Conservation (phyloP, 2,888 invertebrate genomes). For the Phaonia tiefii region DNA sequence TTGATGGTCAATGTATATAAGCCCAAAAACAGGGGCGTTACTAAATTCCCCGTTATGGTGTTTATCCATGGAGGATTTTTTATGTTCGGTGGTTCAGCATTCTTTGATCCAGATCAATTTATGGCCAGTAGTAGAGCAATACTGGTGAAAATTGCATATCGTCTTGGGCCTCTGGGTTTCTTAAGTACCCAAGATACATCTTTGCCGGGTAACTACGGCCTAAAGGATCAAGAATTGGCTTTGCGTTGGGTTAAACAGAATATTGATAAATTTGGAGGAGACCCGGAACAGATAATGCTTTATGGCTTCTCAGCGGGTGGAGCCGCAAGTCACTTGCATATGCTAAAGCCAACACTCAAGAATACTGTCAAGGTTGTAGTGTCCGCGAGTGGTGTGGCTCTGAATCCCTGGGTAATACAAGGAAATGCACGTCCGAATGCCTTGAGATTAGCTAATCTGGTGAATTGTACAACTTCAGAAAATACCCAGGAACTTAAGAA, state of each 20-base stretch:
- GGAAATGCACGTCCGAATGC: slow-evolving; percentile 83
- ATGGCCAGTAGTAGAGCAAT: slow-evolving; percentile 84
- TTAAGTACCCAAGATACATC: slow-evolving; percentile 87
- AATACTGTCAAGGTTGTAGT: slow-evolving; percentile 66
- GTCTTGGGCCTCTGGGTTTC: slow-evolving; percentile 88
- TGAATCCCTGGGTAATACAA: slow-evolving; percentile 84
- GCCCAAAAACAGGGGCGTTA: not conserved
- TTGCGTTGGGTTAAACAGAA: slow-evolving; percentile 87
- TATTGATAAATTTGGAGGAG: slow-evolving; percentile 87
- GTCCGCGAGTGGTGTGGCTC: slow-evolving; percentile 86
- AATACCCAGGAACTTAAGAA: slow-evolving; percentile 83
- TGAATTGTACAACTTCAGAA: slow-evolving; percentile 84
- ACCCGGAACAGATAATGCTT: slow-evolving; percentile 86
- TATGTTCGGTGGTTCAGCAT: slow-evolving; percentile 83
- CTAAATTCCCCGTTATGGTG: slow-evolving; percentile 83
- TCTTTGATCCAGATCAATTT: slow-evolving; percentile 82
- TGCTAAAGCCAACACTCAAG: slow-evolving; percentile 82
- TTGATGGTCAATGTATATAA: slow-evolving; percentile 84
- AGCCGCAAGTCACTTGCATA: slow-evolving; percentile 88
- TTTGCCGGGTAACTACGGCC: slow-evolving; percentile 87
- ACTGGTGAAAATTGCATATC: slow-evolving; percentile 86
- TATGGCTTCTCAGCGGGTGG: slow-evolving; percentile 88
- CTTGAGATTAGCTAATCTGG: slow-evolving; percentile 82
- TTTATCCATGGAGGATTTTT: slow-evolving; percentile 87
- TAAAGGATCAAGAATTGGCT: slow-evolving; percentile 88